Evolutionary conservation across 2,888 invertebrate species (phyloP), one percentile per base, ranked within the genome.

Genomic region (Lissocephala sabroskyi): DNA sequence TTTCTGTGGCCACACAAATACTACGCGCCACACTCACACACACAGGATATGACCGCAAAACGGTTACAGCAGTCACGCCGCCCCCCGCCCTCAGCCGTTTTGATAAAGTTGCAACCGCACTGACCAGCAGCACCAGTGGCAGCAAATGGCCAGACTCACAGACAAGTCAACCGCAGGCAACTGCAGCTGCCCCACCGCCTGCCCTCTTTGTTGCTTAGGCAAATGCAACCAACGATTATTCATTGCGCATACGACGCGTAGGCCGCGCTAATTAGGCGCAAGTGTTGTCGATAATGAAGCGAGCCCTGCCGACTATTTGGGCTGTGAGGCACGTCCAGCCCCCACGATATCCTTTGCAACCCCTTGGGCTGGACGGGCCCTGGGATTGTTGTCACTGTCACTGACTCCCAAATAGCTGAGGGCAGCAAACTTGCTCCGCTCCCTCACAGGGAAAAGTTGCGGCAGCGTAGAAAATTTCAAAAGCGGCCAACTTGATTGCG

Each of bases 241-340:
- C 60, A 73, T 56, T 65, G 62, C 71, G 65, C 65, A 68, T 65
- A 62, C 59, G 62, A 45, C 50, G 59, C 54, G 54, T 55, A 45
- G 36, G 51, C 23, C 52, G 45, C 59, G 55, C 70, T 68, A 73
- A 68, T 68, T 68, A 73, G 68, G 52, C 48, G 51, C 60, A 56
- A 65, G 58, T 58, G 70, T 54, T 56, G 63, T 66, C 61, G 66
- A 63, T 65, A 68, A 73, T 65, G 70, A 68, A 65, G 70, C 65
- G 55, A 41, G 43, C 39, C 42, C 36, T 19, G 30, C 19, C 42
- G n/a, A 37, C 74, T 65, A 60, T 52, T 68, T 65, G 63, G 74
- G 66, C 66, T 70, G 74, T 74, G 55, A 62, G 53, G 66, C 68
- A 68, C 74, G 74, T 74, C 56, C 28, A 29, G n/a, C 45, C 37